phyloP scores from a whole-genome alignment of 2,113 vertebrate species.

The Scolopax mira region DNA sequence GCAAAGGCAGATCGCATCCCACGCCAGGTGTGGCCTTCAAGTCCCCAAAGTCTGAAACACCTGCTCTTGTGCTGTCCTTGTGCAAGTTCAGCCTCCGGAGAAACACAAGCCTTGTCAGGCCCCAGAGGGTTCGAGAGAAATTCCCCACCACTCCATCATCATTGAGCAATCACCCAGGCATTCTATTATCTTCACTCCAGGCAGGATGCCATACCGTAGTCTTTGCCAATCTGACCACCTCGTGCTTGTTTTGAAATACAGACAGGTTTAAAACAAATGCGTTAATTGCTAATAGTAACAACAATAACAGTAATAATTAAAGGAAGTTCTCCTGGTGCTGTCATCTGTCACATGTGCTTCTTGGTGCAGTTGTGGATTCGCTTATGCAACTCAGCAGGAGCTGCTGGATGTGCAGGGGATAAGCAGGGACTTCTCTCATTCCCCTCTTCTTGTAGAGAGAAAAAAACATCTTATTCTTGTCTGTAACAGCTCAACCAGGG shows the following conservation, averaged over 20 bases:
- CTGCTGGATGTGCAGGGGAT: background rate
- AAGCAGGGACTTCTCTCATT: background rate
- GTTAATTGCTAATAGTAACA: background rate
- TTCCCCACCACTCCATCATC: constrained; percentile 15
- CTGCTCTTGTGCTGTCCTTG: constrained; percentile 12
- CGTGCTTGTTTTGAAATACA: background rate
- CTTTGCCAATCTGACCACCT: background rate
- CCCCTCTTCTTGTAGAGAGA: background rate
- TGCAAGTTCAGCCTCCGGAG: background rate
- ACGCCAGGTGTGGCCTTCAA: background rate
- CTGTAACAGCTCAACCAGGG: background rate
- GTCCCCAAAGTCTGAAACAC: background rate
- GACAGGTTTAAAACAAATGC: background rate
- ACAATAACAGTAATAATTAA: background rate
- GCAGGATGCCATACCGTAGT: background rate
- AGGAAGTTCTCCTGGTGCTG: background rate
- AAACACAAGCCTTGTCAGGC: constrained; percentile 40
- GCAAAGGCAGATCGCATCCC: background rate
- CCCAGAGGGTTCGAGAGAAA: background rate
- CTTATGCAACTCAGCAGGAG: background rate
- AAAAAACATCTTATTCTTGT: background rate
- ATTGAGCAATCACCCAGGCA: constrained; percentile 15
- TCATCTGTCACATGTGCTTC: background rate
- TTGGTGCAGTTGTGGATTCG: fast-evolving
- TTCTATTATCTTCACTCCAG: background rate